Evolutionary conservation across 1,140 invertebrate genomes (phyloP).

Genomic region (Lepidurus apus): DNA sequence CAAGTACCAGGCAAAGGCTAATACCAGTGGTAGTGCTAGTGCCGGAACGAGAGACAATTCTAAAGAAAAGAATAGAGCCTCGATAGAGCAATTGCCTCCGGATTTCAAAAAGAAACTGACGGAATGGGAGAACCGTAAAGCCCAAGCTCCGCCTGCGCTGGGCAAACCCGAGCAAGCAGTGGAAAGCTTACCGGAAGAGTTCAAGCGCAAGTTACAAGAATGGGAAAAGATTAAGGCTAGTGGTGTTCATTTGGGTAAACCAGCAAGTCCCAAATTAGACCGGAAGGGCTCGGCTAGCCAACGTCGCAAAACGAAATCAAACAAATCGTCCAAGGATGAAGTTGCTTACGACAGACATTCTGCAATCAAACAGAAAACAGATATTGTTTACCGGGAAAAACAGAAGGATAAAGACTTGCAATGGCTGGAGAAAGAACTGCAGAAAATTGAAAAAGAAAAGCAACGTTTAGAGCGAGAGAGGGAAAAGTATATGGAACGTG

Average conservation of each 20-base stretch:
- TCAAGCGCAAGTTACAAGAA: slow-evolving; percentile 49
- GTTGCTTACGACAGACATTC: slow-evolving; percentile 34
- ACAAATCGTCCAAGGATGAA: slow-evolving; percentile 34
- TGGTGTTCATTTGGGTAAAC: slow-evolving; percentile 28
- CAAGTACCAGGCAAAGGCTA: slow-evolving; percentile 14
- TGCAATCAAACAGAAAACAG: slow-evolving; percentile 23
- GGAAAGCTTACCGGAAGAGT: slow-evolving; percentile 49
- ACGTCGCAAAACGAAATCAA: slow-evolving; percentile 34
- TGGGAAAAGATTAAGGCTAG: slow-evolving; percentile 45
- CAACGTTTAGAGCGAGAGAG: slow-evolving; percentile 55
- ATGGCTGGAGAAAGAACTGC: slow-evolving; percentile 55
- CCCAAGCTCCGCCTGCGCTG: slow-evolving; percentile 35
- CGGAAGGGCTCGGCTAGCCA: slow-evolving; percentile 38
- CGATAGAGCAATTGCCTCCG: slow-evolving; percentile 23
- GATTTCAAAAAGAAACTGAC: slow-evolving; percentile 71
- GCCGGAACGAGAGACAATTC: not conserved
- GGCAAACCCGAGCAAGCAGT: slow-evolving; percentile 40
- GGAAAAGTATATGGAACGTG: slow-evolving; percentile 56
- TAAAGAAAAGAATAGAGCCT: slow-evolving; percentile 28
- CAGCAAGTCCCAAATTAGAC: slow-evolving; percentile 38
- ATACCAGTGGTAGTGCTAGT: not conserved
- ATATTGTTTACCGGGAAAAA: slow-evolving; percentile 37
- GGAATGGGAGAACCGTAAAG: slow-evolving; percentile 65
- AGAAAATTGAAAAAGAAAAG: slow-evolving; percentile 58
- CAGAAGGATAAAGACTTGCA: slow-evolving; percentile 52